A percentile compares a stretch with the other conserved stretches of the same genome.
These are phyloP conservation scores for Limnephilus rhombicus DNA, from an alignment of 2,888 invertebrate species.

Conservation along the genomic window DNA sequence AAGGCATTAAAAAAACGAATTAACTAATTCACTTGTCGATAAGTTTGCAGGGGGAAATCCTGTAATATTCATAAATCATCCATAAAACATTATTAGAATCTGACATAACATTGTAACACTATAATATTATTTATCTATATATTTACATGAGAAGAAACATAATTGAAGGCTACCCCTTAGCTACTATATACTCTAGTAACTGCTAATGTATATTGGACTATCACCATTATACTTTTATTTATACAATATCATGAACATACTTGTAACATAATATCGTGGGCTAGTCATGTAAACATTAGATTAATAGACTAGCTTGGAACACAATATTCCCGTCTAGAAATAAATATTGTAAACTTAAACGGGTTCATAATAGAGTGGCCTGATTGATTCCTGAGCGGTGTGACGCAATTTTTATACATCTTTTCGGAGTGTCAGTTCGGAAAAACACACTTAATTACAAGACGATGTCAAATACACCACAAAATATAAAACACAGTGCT, in stretches of 20 bases:
- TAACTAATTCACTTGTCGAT: neutral
- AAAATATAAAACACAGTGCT: too few relatives aligned
- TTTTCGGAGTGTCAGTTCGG: neutral
- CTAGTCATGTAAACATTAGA: neutral
- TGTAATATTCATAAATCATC: neutral
- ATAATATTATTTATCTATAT: too few relatives aligned
- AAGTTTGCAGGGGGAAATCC: neutral
- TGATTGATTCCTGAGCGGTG: neutral
- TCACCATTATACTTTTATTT: neutral
- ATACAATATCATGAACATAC: neutral
- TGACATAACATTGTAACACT: neutral
- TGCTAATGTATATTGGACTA: neutral
- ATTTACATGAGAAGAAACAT: neutral
- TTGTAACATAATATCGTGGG: neutral
- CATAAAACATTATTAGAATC: neutral
- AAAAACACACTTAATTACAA: neutral
- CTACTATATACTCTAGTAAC: neutral
- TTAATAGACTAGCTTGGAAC: neutral
- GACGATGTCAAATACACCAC: neutral
- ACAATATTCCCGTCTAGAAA: neutral
- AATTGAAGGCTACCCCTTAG: neutral
- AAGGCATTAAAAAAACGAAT: neutral
- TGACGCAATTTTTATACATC: neutral
- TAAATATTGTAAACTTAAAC: neutral
- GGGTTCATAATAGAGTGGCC: neutral